These are phyloP conservation scores for Pissodes strobi DNA, from an alignment of 1,140 invertebrate genomes.

Conservation along the genomic window DNA sequence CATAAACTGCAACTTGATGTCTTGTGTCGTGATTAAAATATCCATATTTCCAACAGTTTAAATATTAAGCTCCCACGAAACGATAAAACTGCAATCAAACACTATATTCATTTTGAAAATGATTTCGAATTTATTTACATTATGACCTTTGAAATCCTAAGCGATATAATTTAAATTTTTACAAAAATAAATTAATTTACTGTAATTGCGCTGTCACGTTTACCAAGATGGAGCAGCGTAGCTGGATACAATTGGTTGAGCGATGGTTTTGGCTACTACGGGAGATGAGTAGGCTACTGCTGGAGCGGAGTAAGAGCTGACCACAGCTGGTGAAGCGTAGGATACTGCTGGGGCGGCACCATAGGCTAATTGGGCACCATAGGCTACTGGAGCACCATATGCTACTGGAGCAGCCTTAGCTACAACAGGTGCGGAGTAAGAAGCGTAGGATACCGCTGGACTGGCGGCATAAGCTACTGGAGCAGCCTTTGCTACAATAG, in stretches of 20 bases:
- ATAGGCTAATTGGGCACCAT: not conserved
- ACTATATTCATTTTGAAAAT: not conserved
- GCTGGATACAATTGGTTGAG: slow-evolving; percentile 57
- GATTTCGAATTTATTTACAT: slow-evolving; percentile 23
- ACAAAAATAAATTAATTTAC: slow-evolving; percentile 23
- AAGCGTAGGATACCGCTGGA: slow-evolving; percentile 39
- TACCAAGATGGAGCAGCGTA: slow-evolving; percentile 59
- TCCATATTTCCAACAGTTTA: too few species aligned
- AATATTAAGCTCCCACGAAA: too few species aligned
- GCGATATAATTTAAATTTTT: too few species aligned
- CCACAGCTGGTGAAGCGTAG: slow-evolving; percentile 14
- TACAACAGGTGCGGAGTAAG: slow-evolving; percentile 57
- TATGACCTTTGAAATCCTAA: slow-evolving; percentile 1
- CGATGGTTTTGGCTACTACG: slow-evolving; percentile 43
- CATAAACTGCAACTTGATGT: too few species aligned
- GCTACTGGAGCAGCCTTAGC: slow-evolving; percentile 52
- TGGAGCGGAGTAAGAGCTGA: slow-evolving; percentile 34
- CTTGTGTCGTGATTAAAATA: too few species aligned
- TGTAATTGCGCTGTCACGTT: slow-evolving; percentile 24
- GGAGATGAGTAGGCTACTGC: slow-evolving; percentile 47
- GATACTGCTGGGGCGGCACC: slow-evolving; percentile 38
- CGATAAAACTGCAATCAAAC: slow-evolving; percentile 2
- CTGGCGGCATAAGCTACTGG: slow-evolving; percentile 57
- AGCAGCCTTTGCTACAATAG: slow-evolving; percentile 37
- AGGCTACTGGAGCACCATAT: slow-evolving; percentile 28